Base-by-base conservation (phyloP, 2,797 vertebrate genomes). In the Lophura swinhoii region DNA sequence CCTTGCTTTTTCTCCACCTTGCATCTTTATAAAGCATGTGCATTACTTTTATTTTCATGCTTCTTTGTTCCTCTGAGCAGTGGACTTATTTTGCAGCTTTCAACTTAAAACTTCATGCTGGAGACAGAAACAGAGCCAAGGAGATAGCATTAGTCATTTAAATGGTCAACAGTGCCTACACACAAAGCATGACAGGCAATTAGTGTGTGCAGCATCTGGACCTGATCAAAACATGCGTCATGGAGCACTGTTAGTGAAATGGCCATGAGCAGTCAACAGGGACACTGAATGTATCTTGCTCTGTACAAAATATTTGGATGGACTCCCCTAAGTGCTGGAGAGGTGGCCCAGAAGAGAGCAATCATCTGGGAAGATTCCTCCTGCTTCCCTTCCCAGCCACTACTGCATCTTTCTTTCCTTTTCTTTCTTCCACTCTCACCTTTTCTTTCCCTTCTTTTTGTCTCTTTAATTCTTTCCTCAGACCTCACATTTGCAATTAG, bases 91-190 rank as follows among this genome's bases (percentile, higher is more conserved):
- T 58, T 68, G 10, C 29, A 56, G 14, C 35, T 56, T 72, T 56
- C 44, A 56, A n/a, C 10, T 66, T 77, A 4, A 1, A 55, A 62
- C 5, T 35, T 68, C 66, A 39, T 39, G 28, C 35, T 51, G 39
- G 31, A 35, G 59, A 68, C 58, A 60, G n/a, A 70, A 87, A 39
- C 12, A n/a, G 20, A 21, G 3, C 43, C 41, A 35, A n/a, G 15
- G 6, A 60, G 46, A 48, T 9, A 73, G 31, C 6, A 33, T 43
- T 8, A 63, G 26, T 63, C 39, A 31, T 64, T 86, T 48, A 68
- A 74, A 46, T 71, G 53, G 55, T 8, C n/a, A 59, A 8, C 33
- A 71, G 2, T 6, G 11, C 6, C 15, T 0, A 1, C 35, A 60
- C 2, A 6, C 6, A 70, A 62, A 43, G 5, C 24, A 62, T 51